A percentile compares a stretch with the other conserved stretches of the same genome.
These are phyloP conservation scores for Crotophaga sulcirostris DNA, from an alignment of 2,113 vertebrate genomes.

Conservation along the genomic window DNA sequence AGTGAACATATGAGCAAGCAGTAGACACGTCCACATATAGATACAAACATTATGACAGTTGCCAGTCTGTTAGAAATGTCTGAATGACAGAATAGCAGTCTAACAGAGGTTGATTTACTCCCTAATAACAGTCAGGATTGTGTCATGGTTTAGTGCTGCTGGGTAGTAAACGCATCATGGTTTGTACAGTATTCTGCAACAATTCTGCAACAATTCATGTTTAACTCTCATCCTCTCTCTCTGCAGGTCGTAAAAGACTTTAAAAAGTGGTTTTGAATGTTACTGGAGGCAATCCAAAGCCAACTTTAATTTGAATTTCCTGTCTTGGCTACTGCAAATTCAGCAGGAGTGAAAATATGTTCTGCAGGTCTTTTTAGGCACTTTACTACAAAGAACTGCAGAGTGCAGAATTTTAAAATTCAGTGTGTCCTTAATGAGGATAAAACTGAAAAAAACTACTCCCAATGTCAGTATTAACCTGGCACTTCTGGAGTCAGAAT, in stretches of 20 bases:
- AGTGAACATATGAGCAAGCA: background rate
- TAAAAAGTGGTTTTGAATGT: background rate
- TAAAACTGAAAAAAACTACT: background rate
- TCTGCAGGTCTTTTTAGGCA: background rate
- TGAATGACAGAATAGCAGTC: background rate
- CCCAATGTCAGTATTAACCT: background rate
- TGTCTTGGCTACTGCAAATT: background rate
- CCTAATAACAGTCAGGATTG: background rate
- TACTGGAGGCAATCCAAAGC: background rate
- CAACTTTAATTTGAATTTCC: background rate
- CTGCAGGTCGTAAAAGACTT: background rate
- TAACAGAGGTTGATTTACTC: background rate
- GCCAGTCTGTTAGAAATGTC: background rate
- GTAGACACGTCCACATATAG: background rate
- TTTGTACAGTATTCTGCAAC: background rate
- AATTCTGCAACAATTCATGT: background rate
- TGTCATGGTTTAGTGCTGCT: background rate
- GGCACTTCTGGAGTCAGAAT: background rate
- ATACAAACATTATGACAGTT: conserved; percentile 31
- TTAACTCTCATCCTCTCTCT: background rate
- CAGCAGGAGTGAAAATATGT: background rate
- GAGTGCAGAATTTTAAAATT: background rate
- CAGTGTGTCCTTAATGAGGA: background rate
- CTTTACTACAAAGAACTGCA: background rate
- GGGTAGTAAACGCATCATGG: background rate